Conservation (phyloP, 2,113 vertebrate species). For the Lonchura striata region DNA sequence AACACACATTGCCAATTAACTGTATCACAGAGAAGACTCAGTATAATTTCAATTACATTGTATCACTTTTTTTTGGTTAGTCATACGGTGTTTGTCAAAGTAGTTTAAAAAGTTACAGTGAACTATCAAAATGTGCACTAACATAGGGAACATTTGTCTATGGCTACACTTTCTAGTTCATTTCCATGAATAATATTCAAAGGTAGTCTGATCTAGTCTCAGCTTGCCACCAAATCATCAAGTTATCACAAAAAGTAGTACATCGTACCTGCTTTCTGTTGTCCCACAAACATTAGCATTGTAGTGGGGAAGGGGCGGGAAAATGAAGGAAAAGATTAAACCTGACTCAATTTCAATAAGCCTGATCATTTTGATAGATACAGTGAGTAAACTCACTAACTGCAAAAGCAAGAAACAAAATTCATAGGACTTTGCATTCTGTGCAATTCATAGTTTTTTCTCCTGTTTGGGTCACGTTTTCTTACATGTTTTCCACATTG, state of each 20-base stretch:
- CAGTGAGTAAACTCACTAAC: not conserved
- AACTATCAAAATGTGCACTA: not conserved
- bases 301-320: not conserved
- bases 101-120: not conserved
- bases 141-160: accelerated
- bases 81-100: not conserved
- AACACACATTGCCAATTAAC: not conserved
- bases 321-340: not conserved
- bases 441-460: not conserved
- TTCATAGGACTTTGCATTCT: not conserved
- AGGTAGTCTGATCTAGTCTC: not conserved
- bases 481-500: not conserved
- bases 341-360: not conserved
- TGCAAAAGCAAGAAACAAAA: not conserved
- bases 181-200: not conserved
- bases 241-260: not conserved
- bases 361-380: not conserved
- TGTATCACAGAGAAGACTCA: not conserved
- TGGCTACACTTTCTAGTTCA: not conserved
- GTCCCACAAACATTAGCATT: not conserved
- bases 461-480: not conserved
- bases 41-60: not conserved
- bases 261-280: accelerated
- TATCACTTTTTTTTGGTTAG: not conserved
- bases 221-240: not conserved